Evolutionary conservation across 2,797 vertebrate species (phyloP).

Genomic region (Scarus forsteni): DNA sequence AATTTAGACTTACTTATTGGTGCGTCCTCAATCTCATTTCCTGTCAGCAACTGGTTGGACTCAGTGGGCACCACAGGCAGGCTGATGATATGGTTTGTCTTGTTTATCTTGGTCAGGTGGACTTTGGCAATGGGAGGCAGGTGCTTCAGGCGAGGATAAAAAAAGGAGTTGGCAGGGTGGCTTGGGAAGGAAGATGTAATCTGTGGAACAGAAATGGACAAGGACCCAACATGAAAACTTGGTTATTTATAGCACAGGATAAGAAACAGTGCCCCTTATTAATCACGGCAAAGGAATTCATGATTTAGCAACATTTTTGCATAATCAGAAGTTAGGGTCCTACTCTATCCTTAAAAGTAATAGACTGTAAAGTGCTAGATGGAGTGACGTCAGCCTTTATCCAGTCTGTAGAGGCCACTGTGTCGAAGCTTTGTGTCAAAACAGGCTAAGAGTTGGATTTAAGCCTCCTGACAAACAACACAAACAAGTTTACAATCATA

Average conservation of each 20-base stretch:
- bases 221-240: not conserved
- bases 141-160: constrained; percentile 93
- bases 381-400: too few species aligned
- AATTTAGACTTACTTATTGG: constrained; percentile 87
- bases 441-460: too few species aligned
- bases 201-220: constrained; percentile 72
- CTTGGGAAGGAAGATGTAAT: constrained; percentile 94
- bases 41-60: constrained; percentile 85
- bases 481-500: too few species aligned
- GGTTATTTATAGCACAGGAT: not conserved
- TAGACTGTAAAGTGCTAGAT: too few species aligned
- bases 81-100: constrained; percentile 86
- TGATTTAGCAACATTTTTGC: not conserved
- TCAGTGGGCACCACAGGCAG: constrained; percentile 83
- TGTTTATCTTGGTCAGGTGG: constrained; percentile 88
- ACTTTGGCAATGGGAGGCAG: constrained; percentile 94
- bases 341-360: not conserved
- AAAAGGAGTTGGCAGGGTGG: constrained; percentile 98
- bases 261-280: not conserved
- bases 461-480: too few species aligned
- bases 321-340: not conserved
- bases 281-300: not conserved
- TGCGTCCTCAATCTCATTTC: constrained; percentile 90
- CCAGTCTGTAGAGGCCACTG: too few species aligned
- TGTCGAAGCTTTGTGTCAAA: too few species aligned